Percentiles rank a stretch among this genome's conserved stretches.
phyloP scores from a whole-genome alignment of 2,888 invertebrate species.

The Gymnocheta viridis region DNA sequence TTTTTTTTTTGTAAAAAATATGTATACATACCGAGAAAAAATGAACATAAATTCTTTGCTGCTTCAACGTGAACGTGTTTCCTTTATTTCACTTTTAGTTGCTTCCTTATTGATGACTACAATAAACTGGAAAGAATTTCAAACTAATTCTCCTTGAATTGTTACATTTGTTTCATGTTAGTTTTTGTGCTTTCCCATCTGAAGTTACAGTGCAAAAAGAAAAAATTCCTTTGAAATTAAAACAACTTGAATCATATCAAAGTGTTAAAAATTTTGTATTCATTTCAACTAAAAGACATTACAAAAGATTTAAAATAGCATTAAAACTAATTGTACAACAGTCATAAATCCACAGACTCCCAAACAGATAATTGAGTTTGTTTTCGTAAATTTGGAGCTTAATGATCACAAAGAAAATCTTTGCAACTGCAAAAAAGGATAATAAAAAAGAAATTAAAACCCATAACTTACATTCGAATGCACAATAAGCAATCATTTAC shows the following conservation, averaged over 20 bases:
- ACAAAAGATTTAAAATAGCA: background rate
- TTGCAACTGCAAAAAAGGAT: background rate
- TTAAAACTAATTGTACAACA: slow-evolving; percentile 3
- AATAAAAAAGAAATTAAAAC: background rate
- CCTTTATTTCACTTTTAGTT: background rate
- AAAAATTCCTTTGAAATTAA: background rate
- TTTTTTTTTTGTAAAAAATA: background rate
- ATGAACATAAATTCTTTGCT: background rate
- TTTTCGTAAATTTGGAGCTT: background rate
- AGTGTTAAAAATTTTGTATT: background rate
- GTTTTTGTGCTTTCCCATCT: background rate
- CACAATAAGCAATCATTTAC: background rate
- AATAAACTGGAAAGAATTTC: background rate
- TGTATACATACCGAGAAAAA: background rate
- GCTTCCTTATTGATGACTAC: background rate
- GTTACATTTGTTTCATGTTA: too few relatives aligned
- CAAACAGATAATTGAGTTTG: slow-evolving; percentile 8
- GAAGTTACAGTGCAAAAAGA: background rate
- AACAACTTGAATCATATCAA: background rate
- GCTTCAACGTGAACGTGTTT: background rate
- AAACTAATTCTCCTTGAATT: too few relatives aligned
- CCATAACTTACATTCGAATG: slow-evolving; percentile 2
- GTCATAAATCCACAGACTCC: slow-evolving; percentile 10
- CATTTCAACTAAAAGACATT: background rate
- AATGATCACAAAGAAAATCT: background rate